A percentile compares a stretch with the other conserved stretches of the same genome.
These are phyloP conservation scores for Hippocampus abdominalis DNA, from an alignment of 2,113 vertebrate genomes.

Conservation along the genomic window DNA sequence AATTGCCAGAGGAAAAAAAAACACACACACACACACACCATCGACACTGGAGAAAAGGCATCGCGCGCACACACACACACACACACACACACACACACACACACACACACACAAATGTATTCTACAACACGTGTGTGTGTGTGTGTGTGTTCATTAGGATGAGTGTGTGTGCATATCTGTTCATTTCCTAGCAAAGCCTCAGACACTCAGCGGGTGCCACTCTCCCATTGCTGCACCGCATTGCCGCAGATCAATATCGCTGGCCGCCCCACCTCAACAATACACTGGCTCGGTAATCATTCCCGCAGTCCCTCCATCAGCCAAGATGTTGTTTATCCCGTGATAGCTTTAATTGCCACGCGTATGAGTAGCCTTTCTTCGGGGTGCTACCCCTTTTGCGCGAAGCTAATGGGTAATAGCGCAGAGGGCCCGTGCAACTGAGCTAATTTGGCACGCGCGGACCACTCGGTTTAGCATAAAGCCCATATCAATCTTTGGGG, in stretches of 20 bases:
- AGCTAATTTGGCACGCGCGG: slow-evolving; percentile 60
- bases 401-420: slow-evolving; percentile 66
- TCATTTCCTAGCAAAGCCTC: slow-evolving; percentile 28
- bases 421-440: slow-evolving; percentile 52
- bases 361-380: slow-evolving; percentile 67
- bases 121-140: neutral
- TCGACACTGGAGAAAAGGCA: slow-evolving; percentile 21
- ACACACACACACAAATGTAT: neutral
- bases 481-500: slow-evolving; percentile 47
- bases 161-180: slow-evolving; percentile 26
- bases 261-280: slow-evolving; percentile 44
- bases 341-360: slow-evolving; percentile 70
- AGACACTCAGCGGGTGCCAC: slow-evolving; percentile 47
- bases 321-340: slow-evolving; percentile 73
- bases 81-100: too few species aligned
- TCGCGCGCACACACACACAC: slow-evolving; percentile 3
- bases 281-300: slow-evolving; percentile 53
- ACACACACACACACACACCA: neutral
- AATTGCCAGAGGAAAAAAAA: slow-evolving; percentile 38
- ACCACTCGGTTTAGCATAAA: slow-evolving; percentile 50
- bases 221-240: slow-evolving; percentile 41
- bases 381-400: slow-evolving; percentile 52
- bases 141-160: slow-evolving; percentile 6
- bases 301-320: slow-evolving; percentile 49
- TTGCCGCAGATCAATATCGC: slow-evolving; percentile 62